phyloP scores from a whole-genome alignment of 1,140 invertebrate species.

The Drosophila neocordata region DNA sequence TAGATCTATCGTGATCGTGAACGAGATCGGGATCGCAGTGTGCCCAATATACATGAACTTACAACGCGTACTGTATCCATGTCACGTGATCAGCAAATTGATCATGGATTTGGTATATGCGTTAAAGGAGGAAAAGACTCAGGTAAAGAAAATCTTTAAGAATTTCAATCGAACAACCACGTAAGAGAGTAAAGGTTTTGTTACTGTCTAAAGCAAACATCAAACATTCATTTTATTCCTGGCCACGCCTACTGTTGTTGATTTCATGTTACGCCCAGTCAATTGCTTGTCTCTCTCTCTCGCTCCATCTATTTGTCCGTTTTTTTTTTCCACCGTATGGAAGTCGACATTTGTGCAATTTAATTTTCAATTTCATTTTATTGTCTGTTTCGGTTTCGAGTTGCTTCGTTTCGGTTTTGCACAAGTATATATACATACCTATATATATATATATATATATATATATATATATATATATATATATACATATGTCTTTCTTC shows the following conservation, averaged over 20 bases:
- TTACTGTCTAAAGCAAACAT: neutral
- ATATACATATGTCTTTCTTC: constrained; percentile 18
- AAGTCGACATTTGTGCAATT: constrained; percentile 56
- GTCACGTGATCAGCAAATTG: constrained; percentile 89
- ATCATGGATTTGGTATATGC: constrained; percentile 94
- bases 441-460: too few relatives aligned
- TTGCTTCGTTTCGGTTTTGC: neutral
- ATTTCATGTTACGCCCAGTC: constrained; percentile 53
- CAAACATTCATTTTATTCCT: neutral
- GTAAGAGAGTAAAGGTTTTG: too few relatives aligned
- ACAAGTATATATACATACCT: neutral
- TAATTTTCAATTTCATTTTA: constrained; percentile 75
- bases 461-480: too few relatives aligned
- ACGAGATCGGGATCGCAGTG: constrained; percentile 83
- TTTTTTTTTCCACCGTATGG: constrained; percentile 26
- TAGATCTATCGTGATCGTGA: constrained; percentile 80
- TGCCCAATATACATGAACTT: constrained; percentile 88
- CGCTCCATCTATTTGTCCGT: constrained; percentile 1
- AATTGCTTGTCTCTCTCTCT: constrained; percentile 26
- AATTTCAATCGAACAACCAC: too few relatives aligned
- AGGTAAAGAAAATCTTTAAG: too few relatives aligned
- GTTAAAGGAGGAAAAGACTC: constrained; percentile 94
- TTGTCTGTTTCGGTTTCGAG: constrained; percentile 41
- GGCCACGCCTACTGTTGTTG: constrained; percentile 32
- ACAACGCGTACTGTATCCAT: constrained; percentile 92